Evolutionary conservation across 2,888 invertebrate species (phyloP), one percentile per base, ranked within the genome.

Genomic region (Monopis laevigella): DNA sequence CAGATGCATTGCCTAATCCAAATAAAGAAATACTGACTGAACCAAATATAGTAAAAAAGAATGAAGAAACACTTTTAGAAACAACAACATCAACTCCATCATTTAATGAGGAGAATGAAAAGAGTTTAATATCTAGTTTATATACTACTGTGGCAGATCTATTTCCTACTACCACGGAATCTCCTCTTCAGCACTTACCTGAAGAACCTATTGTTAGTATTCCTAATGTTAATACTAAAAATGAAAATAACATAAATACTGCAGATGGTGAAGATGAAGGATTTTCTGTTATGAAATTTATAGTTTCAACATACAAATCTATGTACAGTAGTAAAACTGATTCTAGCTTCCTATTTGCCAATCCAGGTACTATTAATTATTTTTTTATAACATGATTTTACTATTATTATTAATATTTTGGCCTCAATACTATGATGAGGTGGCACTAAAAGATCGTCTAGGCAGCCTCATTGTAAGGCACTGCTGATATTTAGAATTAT

Each of bases 311-410:
- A 26, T 74, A 68, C 48, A 59, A 62, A 45, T 60, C 64, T 21
- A 53, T 75, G 7, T 62, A 72, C 57, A 72, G 72, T n/a, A 54
- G 53, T 2, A 60, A 56, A 50, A 62, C 66, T 45, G 66, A 75
- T 49, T 56, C 62, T n/a, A 70, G 63, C 47, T 70, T 65, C n/a
- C 50, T 77, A 24, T 78, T 71, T 54, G 59, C 70, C 40, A 53
- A 73, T 43, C 54, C 62, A 46, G 73, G 78, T 78, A 53, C n/a
- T n/a, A n/a, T n/a, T n/a, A n/a, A n/a, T n/a, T n/a, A n/a, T n/a
- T n/a, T n/a, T n/a, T n/a, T n/a, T n/a, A n/a, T n/a, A n/a, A n/a
- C n/a, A n/a, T n/a, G n/a, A n/a, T n/a, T n/a, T n/a, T n/a, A n/a
- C n/a, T n/a, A n/a, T n/a, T n/a, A n/a, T n/a, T n/a, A n/a, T n/a